Evolutionary conservation across 2,888 invertebrate species (phyloP), one percentile per base, ranked within the genome.

Genomic region (Zonitis immaculata): DNA sequence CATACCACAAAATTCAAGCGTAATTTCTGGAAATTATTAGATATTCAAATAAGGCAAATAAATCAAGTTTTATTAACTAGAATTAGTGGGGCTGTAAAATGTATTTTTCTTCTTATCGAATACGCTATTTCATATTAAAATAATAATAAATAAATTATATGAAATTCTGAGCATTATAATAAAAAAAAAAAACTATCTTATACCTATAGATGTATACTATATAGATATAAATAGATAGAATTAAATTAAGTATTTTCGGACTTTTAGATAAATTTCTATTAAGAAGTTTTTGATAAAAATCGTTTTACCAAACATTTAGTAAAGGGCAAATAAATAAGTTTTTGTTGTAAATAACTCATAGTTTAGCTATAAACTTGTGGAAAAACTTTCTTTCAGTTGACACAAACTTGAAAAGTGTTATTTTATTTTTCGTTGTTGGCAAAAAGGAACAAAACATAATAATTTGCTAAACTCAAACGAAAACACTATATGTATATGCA

Each of bases 261-360:
- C 52, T 56, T 56, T 45, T 43, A 42, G 49, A 52, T 51, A 48
- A 54, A 54, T 12, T 51, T 56, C 48, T 42, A 45, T 20, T n/a
- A 55, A 55, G 49, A 49, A 51, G 27, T 48, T 55, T 51, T 46
- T 30, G 52, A 49, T 49, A 49, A 55, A n/a, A 55, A 55, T 52
- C 49, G 55, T 51, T 52, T 55, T 22, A 47, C 51, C 27, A 52
- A 30, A 47, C 50, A 42, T 54, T 42, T 22, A 50, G 26, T 39
- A 45, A 30, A 25, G 49, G 43, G 39, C 42, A 44, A 54, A 49
- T 48, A 42, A 55, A 44, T 25, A 56, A 51, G 14, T 52, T 49
- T 44, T 11, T 20, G 25, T 27, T 39, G 46, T 55, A 52, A 56
- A 52, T 56, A 51, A 52, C 45, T 52, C 45, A 55, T 52, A 45